A percentile compares a stretch with the other conserved stretches of the same genome.
Conservation (phyloP, 2,888 invertebrate genomes). For the Ormia ochracea region DNA sequence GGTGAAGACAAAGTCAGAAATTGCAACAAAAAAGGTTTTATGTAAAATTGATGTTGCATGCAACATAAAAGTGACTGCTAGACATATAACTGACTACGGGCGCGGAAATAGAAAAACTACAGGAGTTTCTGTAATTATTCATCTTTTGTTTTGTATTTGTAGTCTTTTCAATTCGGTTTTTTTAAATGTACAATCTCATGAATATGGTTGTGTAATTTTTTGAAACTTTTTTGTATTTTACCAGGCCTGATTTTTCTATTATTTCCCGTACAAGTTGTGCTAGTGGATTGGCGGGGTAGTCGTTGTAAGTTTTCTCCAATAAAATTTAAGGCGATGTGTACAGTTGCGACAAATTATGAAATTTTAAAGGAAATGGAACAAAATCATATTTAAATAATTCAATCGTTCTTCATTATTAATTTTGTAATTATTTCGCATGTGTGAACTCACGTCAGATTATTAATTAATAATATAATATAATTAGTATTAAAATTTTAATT, state of each 20-base stretch:
- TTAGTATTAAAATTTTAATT: no score
- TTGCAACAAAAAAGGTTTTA: neutral
- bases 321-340: no score
- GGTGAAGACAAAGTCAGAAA: neutral
- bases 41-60: neutral
- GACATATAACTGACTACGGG: neutral
- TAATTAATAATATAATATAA: no score
- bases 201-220: neutral
- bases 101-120: neutral
- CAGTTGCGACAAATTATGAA: no score
- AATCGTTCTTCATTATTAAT: no score
- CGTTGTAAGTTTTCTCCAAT: no score
- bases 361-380: no score
- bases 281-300: no score
- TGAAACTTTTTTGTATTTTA: neutral
- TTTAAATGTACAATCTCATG: neutral
- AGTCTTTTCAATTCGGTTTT: neutral
- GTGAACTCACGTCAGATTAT: no score
- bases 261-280: no score
- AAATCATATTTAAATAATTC: no score
- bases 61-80: neutral
- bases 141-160: constrained; percentile 17
- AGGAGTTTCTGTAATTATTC: constrained; percentile 13
- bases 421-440: no score
- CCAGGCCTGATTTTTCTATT: neutral